Evolutionary conservation across 2,888 invertebrate genomes (phyloP).

Genomic region (Drosophila kuntzei): DNA sequence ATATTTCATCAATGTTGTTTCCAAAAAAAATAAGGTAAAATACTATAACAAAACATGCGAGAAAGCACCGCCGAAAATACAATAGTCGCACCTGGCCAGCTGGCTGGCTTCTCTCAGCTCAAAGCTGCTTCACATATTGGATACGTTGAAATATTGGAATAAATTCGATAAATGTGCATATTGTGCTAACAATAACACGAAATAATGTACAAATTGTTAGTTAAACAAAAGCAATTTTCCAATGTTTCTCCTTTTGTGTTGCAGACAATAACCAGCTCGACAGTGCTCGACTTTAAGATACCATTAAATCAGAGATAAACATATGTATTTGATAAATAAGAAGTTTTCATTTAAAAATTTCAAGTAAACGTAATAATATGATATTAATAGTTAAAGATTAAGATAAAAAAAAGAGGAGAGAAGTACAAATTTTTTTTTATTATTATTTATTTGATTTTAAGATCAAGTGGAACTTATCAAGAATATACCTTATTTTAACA

Average conservation of each 20-base stretch:
- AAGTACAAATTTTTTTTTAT: no score
- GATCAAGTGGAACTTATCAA: no score
- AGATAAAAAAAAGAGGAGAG: no score
- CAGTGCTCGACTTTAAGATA: background rate
- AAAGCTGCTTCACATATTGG: conserved; percentile 5
- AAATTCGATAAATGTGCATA: conserved; percentile 57
- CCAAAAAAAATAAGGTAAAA: background rate
- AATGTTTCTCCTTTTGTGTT: conserved; percentile 18
- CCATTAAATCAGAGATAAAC: background rate
- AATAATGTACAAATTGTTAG: conserved; percentile 55
- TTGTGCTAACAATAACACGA: conserved; percentile 59
- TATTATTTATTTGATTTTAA: no score
- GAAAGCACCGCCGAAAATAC: conserved; percentile 34
- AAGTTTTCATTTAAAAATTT: no score
- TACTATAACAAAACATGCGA: conserved; percentile 3
- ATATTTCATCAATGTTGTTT: conserved; percentile 14
- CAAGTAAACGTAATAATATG: no score
- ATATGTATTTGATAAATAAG: background rate
- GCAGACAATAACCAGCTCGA: background rate
- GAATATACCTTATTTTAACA: background rate
- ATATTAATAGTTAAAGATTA: background rate
- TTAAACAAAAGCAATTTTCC: conserved; percentile 50
- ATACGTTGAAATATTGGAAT: conserved; percentile 52
- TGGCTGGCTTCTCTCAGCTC: conserved; percentile 26
- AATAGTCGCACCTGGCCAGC: conserved; percentile 53